Base-by-base conservation (phyloP, 2,797 vertebrate species). In the Neosilurus mollespiculum region DNA sequence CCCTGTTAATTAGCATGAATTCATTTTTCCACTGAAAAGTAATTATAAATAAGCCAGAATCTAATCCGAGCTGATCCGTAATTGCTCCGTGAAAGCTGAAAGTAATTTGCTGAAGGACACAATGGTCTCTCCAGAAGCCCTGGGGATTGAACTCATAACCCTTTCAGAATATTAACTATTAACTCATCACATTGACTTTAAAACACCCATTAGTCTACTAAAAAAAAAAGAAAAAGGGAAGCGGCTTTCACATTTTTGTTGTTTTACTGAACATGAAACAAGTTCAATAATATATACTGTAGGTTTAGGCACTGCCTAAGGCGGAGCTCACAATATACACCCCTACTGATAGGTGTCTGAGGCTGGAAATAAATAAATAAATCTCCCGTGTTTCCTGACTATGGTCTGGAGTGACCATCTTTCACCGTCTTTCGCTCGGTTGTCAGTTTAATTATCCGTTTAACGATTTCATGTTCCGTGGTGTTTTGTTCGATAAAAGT, bases 1-100 rank as follows among this genome's bases (percentile, higher is more conserved):
- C 51, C 43, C 70, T 9, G 70, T 30, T 73, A 54, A 73, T 73
- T 73, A 73, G 30, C 51, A 11, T 18, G 53, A 56, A 30, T 18
- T 30, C 5, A 30, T 56, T 26, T 54, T 56, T 30, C 69, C 69
- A 56, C 70, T 16, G 70, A 30, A 56, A 73, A 54, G 71, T 73
- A 73, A 73, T 73, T 73, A 73, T 51, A 73, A 30, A 73, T 73
- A 73, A 73, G 71, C 51, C 71, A 54, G 51, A 56, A 54, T 73
- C 24, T 54, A 73, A 51, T 71, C 69, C 12, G 4, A 56, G 71
- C 24, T 26, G 71, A 73, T 73, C 51, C 24, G 8, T 0, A 43
- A 43, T 43, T 43, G 43, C 43, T 43, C 43, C 43, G 43, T 56
- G 71, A 54, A 73, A 51, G 71, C 26, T 18, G 43, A 43, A 73